A percentile compares a stretch with the other conserved stretches of the same genome.
Conservation (phyloP, 2,113 vertebrate species). For the Osmerus eperlanus region DNA sequence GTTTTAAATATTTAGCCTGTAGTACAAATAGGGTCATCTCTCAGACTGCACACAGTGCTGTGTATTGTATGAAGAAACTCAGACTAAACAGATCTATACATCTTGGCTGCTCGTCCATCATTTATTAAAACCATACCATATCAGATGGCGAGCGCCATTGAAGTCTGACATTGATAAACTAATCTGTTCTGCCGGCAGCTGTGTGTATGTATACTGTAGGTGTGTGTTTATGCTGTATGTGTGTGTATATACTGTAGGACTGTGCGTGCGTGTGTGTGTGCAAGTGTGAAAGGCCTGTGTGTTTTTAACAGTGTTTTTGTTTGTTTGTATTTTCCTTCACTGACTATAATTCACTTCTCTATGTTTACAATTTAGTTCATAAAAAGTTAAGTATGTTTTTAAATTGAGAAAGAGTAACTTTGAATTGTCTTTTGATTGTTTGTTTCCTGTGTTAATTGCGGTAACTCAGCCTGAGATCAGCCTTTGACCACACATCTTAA, state of each 20-base stretch:
- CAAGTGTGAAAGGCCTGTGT: too few species aligned
- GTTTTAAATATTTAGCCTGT: slow-evolving; percentile 15
- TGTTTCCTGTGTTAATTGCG: too few species aligned
- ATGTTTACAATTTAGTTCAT: neutral
- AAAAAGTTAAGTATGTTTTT: neutral
- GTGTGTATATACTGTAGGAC: slow-evolving; percentile 1
- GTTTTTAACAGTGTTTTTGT: neutral
- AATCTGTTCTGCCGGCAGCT: slow-evolving; percentile 48
- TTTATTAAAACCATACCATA: slow-evolving; percentile 61
- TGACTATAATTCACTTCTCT: neutral
- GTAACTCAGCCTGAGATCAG: neutral
- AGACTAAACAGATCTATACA: slow-evolving; percentile 51
- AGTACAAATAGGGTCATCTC: slow-evolving; percentile 26
- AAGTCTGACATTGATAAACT: slow-evolving; percentile 61
- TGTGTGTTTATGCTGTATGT: slow-evolving; percentile 6
- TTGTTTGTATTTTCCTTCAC: neutral
- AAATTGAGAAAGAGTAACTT: too few species aligned
- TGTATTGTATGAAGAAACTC: neutral
- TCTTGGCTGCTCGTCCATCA: slow-evolving; percentile 45
- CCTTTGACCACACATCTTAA: slow-evolving; percentile 14
- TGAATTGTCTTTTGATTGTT: too few species aligned
- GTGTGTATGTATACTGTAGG: slow-evolving; percentile 3
- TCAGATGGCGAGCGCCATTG: slow-evolving; percentile 55
- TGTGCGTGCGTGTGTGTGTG: neutral
- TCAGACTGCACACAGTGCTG: slow-evolving; percentile 11